phyloP scores from a whole-genome alignment of 2,113 vertebrate species.

The Scomber japonicus region DNA sequence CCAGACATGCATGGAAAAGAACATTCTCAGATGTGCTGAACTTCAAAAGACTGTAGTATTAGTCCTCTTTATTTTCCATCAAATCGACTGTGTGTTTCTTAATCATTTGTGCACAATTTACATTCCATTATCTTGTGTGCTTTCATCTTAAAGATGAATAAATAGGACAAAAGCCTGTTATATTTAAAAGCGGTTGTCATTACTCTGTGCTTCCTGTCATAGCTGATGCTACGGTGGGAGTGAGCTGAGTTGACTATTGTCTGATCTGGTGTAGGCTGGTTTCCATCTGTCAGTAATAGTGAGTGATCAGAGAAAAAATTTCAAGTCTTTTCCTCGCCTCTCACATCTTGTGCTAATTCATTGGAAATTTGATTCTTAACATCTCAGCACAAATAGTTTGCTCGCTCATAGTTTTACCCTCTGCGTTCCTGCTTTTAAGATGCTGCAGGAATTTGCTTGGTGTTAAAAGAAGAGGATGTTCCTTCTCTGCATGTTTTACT shows the following conservation, averaged over 20 bases:
- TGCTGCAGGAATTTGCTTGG: conserved; percentile 7
- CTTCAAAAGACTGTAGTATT: conserved; percentile 19
- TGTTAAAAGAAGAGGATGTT: conserved; percentile 34
- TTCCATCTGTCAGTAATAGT: conserved; percentile 75
- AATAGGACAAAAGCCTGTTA: conserved; percentile 68
- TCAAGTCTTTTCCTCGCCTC: conserved; percentile 40
- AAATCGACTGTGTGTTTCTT: conserved; percentile 43
- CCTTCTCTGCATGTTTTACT: conserved; percentile 14
- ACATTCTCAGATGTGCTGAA: conserved; percentile 12
- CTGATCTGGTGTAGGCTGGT: conserved; percentile 71
- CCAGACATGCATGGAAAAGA: conserved; percentile 20
- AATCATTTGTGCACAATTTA: conserved; percentile 38
- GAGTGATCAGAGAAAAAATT: conserved; percentile 61
- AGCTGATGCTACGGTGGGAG: conserved; percentile 65
- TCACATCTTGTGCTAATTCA: conserved; percentile 47
- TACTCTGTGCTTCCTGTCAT: conserved; percentile 62
- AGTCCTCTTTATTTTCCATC: conserved; percentile 45
- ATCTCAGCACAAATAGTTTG: conserved; percentile 59
- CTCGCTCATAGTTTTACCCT: conserved; percentile 1
- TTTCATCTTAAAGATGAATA: conserved; percentile 55
- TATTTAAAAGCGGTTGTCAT: conserved; percentile 63
- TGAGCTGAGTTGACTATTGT: conserved; percentile 69
- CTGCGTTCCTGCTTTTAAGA: conserved; percentile 51
- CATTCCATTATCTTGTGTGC: neutral
- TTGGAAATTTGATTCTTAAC: conserved; percentile 54